Percentiles rank a stretch among this genome's conserved stretches.
phyloP scores from a whole-genome alignment of 2,797 vertebrate species.

The Rachycentron canadum region DNA sequence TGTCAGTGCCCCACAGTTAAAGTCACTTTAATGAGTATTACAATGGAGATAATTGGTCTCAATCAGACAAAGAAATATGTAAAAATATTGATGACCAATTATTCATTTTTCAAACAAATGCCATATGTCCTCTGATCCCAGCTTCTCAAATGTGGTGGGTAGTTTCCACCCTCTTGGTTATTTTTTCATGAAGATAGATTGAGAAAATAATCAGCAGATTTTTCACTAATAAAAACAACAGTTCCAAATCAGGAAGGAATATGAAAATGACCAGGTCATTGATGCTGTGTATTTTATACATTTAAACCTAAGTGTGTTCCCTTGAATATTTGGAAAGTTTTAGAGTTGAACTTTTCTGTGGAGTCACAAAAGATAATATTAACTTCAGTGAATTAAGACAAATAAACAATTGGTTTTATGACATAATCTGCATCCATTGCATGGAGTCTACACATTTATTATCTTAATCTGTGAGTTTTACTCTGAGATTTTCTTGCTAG shows the following conservation, averaged over 20 bases:
- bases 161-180: neutral
- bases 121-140: no score
- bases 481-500: slow-evolving; percentile 18
- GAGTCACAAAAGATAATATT: slow-evolving; percentile 1
- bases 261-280: neutral
- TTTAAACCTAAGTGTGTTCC: neutral
- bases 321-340: neutral
- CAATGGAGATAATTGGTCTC: neutral
- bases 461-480: slow-evolving; percentile 23
- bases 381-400: slow-evolving; percentile 5
- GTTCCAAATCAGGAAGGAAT: neutral
- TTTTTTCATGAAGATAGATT: neutral
- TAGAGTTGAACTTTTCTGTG: neutral
- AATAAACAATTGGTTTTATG: slow-evolving; percentile 38
- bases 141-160: neutral
- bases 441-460: slow-evolving; percentile 19
- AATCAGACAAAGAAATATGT: neutral
- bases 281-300: neutral
- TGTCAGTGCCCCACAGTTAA: neutral
- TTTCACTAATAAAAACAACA: neutral
- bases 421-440: slow-evolving; percentile 20
- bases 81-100: neutral
- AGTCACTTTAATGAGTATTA: neutral
- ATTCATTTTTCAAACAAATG: neutral
- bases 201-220: neutral